Evolutionary conservation across 2,888 invertebrate species (phyloP), one percentile per base, ranked within the genome.

Genomic region (Thumatha senex): DNA sequence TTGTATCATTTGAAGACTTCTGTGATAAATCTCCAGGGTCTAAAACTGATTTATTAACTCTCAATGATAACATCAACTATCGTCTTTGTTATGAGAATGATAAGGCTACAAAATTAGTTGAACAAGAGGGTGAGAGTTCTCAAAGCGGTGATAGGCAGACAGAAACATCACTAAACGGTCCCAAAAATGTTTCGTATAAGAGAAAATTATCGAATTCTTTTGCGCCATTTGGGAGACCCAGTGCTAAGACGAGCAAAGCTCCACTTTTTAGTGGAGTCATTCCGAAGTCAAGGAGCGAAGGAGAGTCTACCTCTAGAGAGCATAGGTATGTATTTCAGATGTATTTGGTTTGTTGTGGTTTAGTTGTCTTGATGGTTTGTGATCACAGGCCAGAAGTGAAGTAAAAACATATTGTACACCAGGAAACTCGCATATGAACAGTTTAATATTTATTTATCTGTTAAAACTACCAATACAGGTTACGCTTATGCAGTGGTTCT

Each of bases 1-100:
- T 92, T 50, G 93, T 93, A 24, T 93, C 93, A 0, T 93, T 93
- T 67, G 93, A 93, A 72, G 92, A 93, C 48, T 93, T 93, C 72
- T 93, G 92, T 61, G 93, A 93, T 61, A 93, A 93, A 60, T 89
- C 88, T 41, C 80, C 89, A 0, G 86, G 85, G 40, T 82, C 84
- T 13, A 92, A 92, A 70, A 92, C 92, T 10, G 93, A 93, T 78
- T 87, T 93, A 54, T 84, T 92, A 59, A 88, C 93, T 7, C 70
- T 93, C 50, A 93, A 90, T 57, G 92, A 92, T 60, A 92, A 92
- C 56, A 90, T 92, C 33, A 92, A 92, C 64, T 92, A 92, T 67
- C 84, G 91, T 35, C 80, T 92, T 69, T 86, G 84, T 76, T 92
- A 86, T 63, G 92, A 91, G 61, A 82, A 73, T 51, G 86, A 86